Conservation (phyloP, 2,113 vertebrate genomes). For the Hydropotes inermis region DNA sequence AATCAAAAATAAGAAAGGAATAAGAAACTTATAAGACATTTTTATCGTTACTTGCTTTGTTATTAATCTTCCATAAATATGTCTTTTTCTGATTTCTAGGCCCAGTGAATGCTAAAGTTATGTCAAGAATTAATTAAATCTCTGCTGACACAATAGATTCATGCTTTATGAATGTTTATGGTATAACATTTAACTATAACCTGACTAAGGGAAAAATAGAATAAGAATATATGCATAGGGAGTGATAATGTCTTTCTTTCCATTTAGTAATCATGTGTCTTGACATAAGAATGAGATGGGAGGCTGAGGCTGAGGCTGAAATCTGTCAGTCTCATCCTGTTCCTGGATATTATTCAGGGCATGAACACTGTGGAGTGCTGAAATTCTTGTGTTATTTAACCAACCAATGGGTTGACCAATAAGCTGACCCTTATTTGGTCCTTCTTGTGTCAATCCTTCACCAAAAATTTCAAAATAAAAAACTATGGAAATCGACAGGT, state of each 20-base stretch:
- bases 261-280: no score
- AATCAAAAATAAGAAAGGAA: neutral
- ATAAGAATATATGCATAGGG: neutral
- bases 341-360: no score
- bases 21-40: neutral
- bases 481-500: neutral
- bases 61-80: neutral
- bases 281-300: neutral
- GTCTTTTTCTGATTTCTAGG: neutral
- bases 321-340: neutral
- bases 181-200: neutral
- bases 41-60: neutral
- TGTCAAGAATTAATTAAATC: neutral
- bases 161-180: neutral
- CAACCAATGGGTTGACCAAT: neutral
- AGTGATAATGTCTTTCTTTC: neutral
- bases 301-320: neutral
- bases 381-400: neutral
- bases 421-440: neutral
- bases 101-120: neutral
- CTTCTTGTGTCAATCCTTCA: neutral
- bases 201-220: neutral
- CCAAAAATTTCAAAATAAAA: neutral
- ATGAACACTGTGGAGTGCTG: fast-evolving
- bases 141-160: neutral